Evolutionary conservation across 1,140 invertebrate genomes (phyloP), one percentile per base, ranked within the genome.

Genomic region (Octopus bimaculoides): DNA sequence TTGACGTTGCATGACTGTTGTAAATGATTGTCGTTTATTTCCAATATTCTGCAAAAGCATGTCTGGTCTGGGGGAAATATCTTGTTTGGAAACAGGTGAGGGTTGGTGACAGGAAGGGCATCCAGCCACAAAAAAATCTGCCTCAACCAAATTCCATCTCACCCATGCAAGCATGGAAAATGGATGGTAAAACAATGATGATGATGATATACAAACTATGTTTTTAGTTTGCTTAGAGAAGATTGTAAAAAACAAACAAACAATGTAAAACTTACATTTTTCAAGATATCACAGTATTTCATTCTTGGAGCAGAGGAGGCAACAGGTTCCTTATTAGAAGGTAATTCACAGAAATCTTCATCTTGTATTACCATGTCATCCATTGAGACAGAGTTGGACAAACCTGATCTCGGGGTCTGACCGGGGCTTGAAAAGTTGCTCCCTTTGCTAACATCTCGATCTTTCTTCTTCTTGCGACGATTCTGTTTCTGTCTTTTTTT

Each of bases 291-390:
- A 83, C 85, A 86, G 79, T 86, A 88, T 79, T 17, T 79, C 77
- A 76, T 77, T 52, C 53, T 77, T 56, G 55, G 14, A n/a, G 77
- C 77, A 73, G 52, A 52, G n/a, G 80, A 52, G 20, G 61, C 55
- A 26, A 80, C 61, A 66, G 87, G 74, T 52, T 87, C 82, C 26
- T 41, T 41, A 41, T 41, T 41, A 41, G 26, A 41, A 3, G 86
- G 87, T 77, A 89, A 87, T 80, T 89, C 88, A n/a, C 84, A 83
- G 52, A 86, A 86, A 80, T 88, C 87, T 61, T 89, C 86, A 80
- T 88, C 88, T 79, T 88, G 85, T 14, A 71, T 14, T 4, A 71
- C 6, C 6, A 71, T 71, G 7, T 71, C 66, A 17, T 71, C 66
- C 66, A 71, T 71, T 9, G 66, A 71, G 17, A 71, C 66, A 12